Evolutionary conservation across 2,888 invertebrate species (phyloP).

Genomic region (Romanomermis culicivorax): DNA sequence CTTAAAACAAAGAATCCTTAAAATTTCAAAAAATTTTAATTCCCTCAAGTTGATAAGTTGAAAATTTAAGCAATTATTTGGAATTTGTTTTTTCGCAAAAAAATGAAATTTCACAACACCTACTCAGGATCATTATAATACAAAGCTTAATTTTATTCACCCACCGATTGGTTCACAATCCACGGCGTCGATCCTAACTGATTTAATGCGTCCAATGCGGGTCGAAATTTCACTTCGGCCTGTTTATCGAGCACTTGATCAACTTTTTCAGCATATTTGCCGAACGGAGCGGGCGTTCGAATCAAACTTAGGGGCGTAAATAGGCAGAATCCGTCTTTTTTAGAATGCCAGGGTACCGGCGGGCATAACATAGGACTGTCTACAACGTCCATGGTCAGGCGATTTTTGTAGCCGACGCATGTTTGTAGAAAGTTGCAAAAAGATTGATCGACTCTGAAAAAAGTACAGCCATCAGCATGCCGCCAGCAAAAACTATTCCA

Average conservation of each 20-base stretch:
- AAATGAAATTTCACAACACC: too few relatives aligned
- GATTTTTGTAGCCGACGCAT: background rate
- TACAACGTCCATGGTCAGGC: constrained; percentile 47
- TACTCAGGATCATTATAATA: too few relatives aligned
- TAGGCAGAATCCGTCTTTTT: constrained; percentile 51
- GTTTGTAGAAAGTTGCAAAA: background rate
- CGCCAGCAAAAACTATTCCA: too few relatives aligned
- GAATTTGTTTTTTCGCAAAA: too few relatives aligned
- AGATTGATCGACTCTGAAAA: background rate
- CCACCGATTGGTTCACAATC: constrained; percentile 57
- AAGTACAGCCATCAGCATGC: too few relatives aligned
- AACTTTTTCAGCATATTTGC: constrained; percentile 1
- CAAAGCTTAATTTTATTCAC: too few relatives aligned
- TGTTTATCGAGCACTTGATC: background rate
- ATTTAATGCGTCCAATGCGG: constrained; percentile 72
- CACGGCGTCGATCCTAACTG: constrained; percentile 76
- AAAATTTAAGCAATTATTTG: too few relatives aligned
- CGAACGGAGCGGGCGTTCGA: background rate
- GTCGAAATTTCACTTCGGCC: background rate
- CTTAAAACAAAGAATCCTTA: too few relatives aligned
- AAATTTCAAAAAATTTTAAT: too few relatives aligned
- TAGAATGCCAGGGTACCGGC: constrained; percentile 58
- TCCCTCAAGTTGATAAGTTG: too few relatives aligned
- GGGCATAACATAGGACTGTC: constrained; percentile 54
- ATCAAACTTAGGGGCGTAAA: constrained; percentile 44